Evolutionary conservation across 2,113 vertebrate genomes (phyloP).

Genomic region (Pseudopipra pipra): DNA sequence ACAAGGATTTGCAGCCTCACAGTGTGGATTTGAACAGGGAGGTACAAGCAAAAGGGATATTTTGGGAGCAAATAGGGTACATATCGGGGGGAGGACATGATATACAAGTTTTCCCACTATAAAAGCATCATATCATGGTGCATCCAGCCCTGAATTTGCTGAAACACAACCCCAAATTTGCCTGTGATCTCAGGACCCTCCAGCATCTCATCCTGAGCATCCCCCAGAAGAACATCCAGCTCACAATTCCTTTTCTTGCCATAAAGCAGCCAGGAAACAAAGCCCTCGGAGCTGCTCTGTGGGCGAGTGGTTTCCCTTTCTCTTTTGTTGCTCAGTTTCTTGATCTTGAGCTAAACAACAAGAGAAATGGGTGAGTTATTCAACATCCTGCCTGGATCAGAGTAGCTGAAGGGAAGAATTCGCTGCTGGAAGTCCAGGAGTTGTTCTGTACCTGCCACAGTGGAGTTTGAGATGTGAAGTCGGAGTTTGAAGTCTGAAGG

Average conservation of each 20-base stretch:
- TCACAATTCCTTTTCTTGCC: neutral
- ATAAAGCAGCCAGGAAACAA: neutral
- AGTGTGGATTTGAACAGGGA: neutral
- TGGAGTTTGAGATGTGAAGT: neutral
- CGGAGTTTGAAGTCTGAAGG: neutral
- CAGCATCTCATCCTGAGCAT: neutral
- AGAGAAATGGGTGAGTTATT: neutral
- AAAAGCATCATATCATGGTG: neutral
- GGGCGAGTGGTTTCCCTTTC: neutral
- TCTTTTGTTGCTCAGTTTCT: neutral
- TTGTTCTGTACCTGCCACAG: neutral
- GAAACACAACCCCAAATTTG: neutral
- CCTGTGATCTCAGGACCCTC: neutral
- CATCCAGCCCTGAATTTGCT: neutral
- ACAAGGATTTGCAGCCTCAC: neutral
- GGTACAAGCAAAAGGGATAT: neutral
- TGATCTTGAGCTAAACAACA: neutral
- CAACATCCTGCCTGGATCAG: neutral
- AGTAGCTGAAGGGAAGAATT: neutral
- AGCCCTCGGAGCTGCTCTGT: neutral
- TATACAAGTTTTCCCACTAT: neutral
- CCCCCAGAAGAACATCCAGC: neutral
- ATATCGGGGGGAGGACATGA: neutral
- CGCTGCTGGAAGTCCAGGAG: neutral
- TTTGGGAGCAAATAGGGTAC: neutral